Conservation (phyloP, 2,113 vertebrate genomes). For the human region DNA sequence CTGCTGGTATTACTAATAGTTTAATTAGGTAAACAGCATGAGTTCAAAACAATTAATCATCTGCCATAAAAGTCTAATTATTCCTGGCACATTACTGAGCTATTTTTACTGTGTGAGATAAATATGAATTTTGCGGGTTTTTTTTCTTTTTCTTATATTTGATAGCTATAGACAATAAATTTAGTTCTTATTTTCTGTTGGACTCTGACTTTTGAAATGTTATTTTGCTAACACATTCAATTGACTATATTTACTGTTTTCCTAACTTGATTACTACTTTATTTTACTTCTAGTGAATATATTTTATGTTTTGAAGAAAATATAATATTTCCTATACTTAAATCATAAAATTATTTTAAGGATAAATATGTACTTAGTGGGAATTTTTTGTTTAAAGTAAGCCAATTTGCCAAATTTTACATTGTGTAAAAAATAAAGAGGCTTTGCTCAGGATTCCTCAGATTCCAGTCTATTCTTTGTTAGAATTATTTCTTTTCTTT, state of each 20-base stretch:
- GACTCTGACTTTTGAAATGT: constrained; percentile 12
- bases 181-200: neutral
- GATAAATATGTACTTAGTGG: neutral
- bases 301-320: constrained; percentile 20
- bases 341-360: constrained; percentile 11
- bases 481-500: too few species aligned
- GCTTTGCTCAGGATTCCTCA: neutral
- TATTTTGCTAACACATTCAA: neutral
- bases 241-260: neutral
- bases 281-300: neutral
- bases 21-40: constrained; percentile 30
- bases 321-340: neutral
- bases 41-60: constrained; percentile 42
- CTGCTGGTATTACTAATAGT: neutral
- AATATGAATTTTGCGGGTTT: neutral
- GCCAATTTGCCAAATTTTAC: neutral
- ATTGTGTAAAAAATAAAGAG: neutral
- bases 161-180: neutral
- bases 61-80: constrained; percentile 52
- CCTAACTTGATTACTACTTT: neutral
- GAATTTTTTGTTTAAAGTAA: neutral
- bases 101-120: constrained; percentile 45
- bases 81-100: neutral
- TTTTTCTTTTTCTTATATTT: neutral
- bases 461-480: neutral